Base-by-base conservation (phyloP, 1,140 invertebrate genomes). In the Lutraria rhynchaena region DNA sequence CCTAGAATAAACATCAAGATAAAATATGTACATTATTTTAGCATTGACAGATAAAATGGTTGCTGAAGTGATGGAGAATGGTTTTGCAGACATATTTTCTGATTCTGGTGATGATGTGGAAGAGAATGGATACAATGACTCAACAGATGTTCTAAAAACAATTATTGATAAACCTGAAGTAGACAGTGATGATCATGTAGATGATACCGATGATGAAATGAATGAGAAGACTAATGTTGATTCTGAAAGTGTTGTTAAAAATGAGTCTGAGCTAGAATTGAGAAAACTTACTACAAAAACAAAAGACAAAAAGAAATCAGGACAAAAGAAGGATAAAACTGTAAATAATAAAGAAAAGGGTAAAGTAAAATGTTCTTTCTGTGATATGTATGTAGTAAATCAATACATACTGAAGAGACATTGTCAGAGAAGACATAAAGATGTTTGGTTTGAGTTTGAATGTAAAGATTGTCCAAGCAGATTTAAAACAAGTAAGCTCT, bases 371-470 rank as follows among this genome's bases (percentile, higher is more conserved):
- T 67, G 63, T 49, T 24, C 63, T 1, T 24, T 46, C n/a, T 67
- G 63, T 49, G 63, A 67, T 29, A 1, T 67, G 19, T 29, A 67
- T n/a, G 15, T 46, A 0, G 41, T 41, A 3, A 46, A 29, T 1
- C 41, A 67, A n/a, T 67, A 29, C 31, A 67, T 67, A 17, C 24
- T 67, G 19, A 67, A 67, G 31, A 49, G 63, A 24, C 63, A 67
- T 49, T 67, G 63, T 49, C 44, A 46, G 13, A 49, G 63, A 67
- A 22, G 44, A 27, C 63, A 67, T 31, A 37, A 37, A 46, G 63
- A 67, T 67, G 63, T 46, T 15, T 67, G 63, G 63, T 67, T 67
- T 67, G 63, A 67, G 31, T 67, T 67, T 19, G 31, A 67, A 67
- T 67, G 63, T 49, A 31, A 29, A 49, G 63, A 67, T 49, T 67